Base-by-base conservation (phyloP, 1,140 invertebrate genomes). In the Sesamia nonagrioides region DNA sequence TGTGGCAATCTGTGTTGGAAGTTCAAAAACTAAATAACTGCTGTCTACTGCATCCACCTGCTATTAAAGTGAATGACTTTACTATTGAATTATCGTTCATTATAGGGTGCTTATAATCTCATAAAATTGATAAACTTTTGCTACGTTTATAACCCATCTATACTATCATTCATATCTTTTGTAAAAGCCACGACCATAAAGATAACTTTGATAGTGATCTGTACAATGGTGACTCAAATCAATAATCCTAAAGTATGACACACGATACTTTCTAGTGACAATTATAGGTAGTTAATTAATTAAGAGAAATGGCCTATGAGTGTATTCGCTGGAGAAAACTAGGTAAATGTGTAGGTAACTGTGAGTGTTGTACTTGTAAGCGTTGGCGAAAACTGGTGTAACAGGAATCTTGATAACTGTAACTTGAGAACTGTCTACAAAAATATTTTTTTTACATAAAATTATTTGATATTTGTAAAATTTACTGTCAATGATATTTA, bases 221-320 rank as follows among this genome's bases (percentile, higher is more conserved):
- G n/a, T 35, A 11, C 33, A 27, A 50, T 50, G 5, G 15, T 21
- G n/a, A 40, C 13, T 35, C 42, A 2, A 40, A 42, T 66, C 37
- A 42, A 42, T 42, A 9, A 37, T 42, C 17, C 37, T 18, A 27
- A 27, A 27, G 37, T 42, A 8, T 42, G 37, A 42, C 17, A 40
- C 8, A 8, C 27, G 0, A 42, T 17, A 66, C 37, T 40, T 66
- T 13, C 54, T 33, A 27, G 13, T 33, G 11, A 21, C 4, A 21
- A 9, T 56, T 21, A 0, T 11, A 9, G 6, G 45, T 50, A n/a
- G 11, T n/a, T 5, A 50, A n/a, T 50, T 50, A 50, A 50, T 5
- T 45, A 50, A 50, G 45, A 50, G 45, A n/a, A 50, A 50, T 50
- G 45, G 45, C n/a, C 45, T 50, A n/a, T 50, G 15, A n/a, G 45